phyloP scores from a whole-genome alignment of 1,140 invertebrate genomes.

The Holcopasites calliopsidis region DNA sequence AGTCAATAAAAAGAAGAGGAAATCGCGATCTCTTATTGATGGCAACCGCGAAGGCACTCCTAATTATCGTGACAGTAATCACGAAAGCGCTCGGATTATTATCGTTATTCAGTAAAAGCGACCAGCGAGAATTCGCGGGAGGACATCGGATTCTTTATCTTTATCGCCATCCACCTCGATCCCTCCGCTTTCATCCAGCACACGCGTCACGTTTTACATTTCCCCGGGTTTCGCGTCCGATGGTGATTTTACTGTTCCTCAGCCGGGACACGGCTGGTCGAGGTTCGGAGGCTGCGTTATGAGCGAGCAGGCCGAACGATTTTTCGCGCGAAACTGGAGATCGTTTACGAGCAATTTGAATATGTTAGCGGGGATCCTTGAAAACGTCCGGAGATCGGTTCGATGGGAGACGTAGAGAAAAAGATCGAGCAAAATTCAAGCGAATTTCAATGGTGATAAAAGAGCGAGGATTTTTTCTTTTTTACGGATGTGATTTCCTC shows the following conservation, averaged over 20 bases:
- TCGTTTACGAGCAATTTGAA: slow-evolving; percentile 13
- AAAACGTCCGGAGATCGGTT: background rate
- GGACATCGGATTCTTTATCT: slow-evolving; percentile 54
- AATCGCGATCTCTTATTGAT: no score
- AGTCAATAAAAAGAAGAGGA: no score
- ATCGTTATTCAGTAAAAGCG: no score
- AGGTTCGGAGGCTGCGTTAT: background rate
- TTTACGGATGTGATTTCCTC: no score
- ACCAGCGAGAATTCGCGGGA: slow-evolving; percentile 51
- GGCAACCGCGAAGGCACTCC: no score
- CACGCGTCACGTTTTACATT: slow-evolving; percentile 40
- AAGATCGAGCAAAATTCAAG: background rate
- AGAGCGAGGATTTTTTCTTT: no score
- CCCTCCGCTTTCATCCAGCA: slow-evolving; percentile 40
- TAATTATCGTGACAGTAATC: no score
- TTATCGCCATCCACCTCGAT: slow-evolving; percentile 52
- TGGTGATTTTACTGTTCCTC: slow-evolving; percentile 12
- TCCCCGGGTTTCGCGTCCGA: slow-evolving; percentile 15
- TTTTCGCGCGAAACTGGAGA: slow-evolving; percentile 8
- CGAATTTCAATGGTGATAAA: background rate
- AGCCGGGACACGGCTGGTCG: background rate
- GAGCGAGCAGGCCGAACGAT: background rate
- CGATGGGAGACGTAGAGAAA: no score
- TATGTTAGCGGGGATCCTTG: background rate
- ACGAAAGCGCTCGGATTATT: no score